phyloP scores from a whole-genome alignment of 2,113 vertebrate genomes.

The Sminthopsis crassicaudata region DNA sequence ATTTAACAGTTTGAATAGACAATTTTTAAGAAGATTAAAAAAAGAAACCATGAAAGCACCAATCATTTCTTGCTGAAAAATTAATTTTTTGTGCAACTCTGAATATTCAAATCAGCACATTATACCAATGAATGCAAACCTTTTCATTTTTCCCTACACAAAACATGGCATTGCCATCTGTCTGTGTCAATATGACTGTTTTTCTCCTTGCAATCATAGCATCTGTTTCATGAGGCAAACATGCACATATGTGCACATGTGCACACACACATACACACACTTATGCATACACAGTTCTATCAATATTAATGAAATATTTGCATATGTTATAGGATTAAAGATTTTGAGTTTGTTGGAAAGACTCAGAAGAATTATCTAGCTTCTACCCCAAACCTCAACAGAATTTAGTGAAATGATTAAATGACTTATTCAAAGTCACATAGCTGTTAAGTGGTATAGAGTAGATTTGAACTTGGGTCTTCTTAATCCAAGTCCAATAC shows the following conservation, averaged over 20 bases:
- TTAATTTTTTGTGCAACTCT: not conserved
- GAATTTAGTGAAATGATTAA: not conserved
- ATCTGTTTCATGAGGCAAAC: not conserved
- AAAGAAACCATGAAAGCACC: constrained; percentile 13
- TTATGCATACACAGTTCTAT: not conserved
- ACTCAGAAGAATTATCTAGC: not conserved
- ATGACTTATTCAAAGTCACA: not conserved
- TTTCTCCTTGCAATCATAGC: not conserved
- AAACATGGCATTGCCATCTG: not conserved
- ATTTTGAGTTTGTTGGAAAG: not conserved
- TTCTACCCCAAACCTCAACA: not conserved
- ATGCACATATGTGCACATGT: not conserved
- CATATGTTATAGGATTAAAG: not conserved
- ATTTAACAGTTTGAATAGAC: constrained; percentile 20
- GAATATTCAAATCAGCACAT: not conserved
- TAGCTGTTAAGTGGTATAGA: not conserved
- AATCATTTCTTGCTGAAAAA: constrained; percentile 40
- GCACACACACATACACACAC: not conserved
- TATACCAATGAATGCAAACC: constrained; percentile 5
- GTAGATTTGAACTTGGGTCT: not conserved
- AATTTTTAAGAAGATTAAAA: constrained; percentile 1
- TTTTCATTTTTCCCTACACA: not conserved
- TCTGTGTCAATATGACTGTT: not conserved
- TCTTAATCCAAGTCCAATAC: not conserved
- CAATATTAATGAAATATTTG: not conserved